Base-by-base conservation (phyloP, 2,888 invertebrate species). In the Spodoptera exigua region DNA sequence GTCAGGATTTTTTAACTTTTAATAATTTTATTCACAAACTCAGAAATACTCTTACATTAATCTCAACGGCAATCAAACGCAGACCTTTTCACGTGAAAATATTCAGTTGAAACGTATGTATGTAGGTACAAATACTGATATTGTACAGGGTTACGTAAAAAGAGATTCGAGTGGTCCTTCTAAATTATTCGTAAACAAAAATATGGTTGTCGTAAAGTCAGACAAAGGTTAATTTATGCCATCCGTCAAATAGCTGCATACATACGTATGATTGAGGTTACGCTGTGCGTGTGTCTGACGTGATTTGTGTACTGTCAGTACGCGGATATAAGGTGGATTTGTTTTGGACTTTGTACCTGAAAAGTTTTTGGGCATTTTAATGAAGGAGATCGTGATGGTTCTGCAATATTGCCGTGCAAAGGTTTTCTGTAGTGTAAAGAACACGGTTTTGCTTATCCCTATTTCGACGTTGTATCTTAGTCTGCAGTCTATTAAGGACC, bases 181-280 rank as follows among this genome's bases (percentile, higher is more conserved):
- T 70, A 51, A 70, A 69, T 75, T 61, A 75, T 72, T 67, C 61
- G 53, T 56, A 63, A 67, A 73, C 74, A 72, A 70, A 71, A 70
- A 74, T 70, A 73, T 67, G 70, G 57, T 37, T 43, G 61, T 62
- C 60, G 67, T 73, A 70, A 73, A 74, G 52, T 47, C 54, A 60
- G 60, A 59, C 70, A 73, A 67, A 76, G 67, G 76, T 74, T 75
- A 70, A 73, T 74, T 75, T 76, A 70, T 76, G 56, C 61, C 37
- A 73, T 63, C 61, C 63, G 52, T 65, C 68, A 70, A 67, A 57
- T 69, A 67, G 52, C 63, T 48, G 48, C 52, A 59, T 49, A 36
- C 11, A 37, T 48, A 53, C 37, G 44, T 53, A 53, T 46, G 67
- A 67, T 58, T 59, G 55, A 52, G 68, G 62, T 40, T 18, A 18